Base-by-base conservation (phyloP, 1,140 invertebrate species). In the Lepidurus packardi region DNA sequence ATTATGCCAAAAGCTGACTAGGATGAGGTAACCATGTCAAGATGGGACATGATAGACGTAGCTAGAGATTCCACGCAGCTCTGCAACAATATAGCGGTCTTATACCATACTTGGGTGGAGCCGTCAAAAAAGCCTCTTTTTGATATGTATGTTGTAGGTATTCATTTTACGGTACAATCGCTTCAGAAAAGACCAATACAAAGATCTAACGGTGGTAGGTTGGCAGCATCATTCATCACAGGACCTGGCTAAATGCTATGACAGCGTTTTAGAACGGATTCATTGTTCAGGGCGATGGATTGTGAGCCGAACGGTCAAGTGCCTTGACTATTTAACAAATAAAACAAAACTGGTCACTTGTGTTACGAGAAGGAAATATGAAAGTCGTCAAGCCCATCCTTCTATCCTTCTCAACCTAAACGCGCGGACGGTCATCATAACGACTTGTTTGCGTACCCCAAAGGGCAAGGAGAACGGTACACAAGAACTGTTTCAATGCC, bases 161-260 rank as follows among this genome's bases (percentile, higher is more conserved):
- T 21, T 65, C 13, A 13, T 13, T 13, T 7, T 65, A 65, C 13
- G 16, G 53, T 65, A 47, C 45, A 65, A 21, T 65, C 53, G 6
- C 53, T 21, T 65, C 53, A 65, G 53, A 21, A 65, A 16, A 65
- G 6, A 65, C n/a, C 53, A 65, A 65, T 65, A 65, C 53, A 16
- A 21, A n/a, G 53, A 13, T 65, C 9, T 21, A 65, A 65, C 53
- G 53, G n/a, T 65, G 2, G 53, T 65, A 65, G 2, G 53, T 65
- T n/a, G 53, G 21, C 53, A 65, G 13, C 53, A 65, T 65, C 53
- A 65, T 65, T 65, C 53, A 65, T 65, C 53, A 65, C 53, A 7
- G 53, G 53, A 65, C 53, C 21, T 13, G 53, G 53, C 13, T 65
- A 65, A 65, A 65, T 65, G 53, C 53, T 65, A 65, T 65, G 53